Evolutionary conservation across 2,113 vertebrate species (phyloP).

Genomic region (Peromyscus leucopus): DNA sequence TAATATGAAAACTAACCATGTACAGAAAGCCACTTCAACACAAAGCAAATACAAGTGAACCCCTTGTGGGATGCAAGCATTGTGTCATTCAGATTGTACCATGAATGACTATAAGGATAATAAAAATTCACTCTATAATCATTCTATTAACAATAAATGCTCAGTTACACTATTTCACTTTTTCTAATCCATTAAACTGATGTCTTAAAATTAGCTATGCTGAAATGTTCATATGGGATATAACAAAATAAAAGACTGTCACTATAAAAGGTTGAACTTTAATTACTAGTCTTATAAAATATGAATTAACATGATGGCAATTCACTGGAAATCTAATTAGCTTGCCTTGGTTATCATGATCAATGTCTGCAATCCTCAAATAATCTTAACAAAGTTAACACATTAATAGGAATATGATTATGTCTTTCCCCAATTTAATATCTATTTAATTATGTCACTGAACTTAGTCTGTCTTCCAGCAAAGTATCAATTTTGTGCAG

Average conservation of each 20-base stretch:
- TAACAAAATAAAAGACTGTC: slow-evolving; percentile 80
- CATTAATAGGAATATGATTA: slow-evolving; percentile 86
- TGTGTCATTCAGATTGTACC: slow-evolving; percentile 68
- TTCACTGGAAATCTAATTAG: slow-evolving; percentile 88
- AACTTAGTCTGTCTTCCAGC: slow-evolving; percentile 81
- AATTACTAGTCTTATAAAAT: slow-evolving; percentile 89
- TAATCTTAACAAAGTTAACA: slow-evolving; percentile 85
- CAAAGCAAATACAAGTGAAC: slow-evolving; percentile 54
- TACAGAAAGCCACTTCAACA: slow-evolving; percentile 58
- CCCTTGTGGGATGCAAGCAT: neutral
- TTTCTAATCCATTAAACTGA: slow-evolving; percentile 80
- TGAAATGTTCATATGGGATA: slow-evolving; percentile 81
- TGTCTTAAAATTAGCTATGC: slow-evolving; percentile 84
- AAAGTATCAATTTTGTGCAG: slow-evolving; percentile 78
- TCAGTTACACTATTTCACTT: slow-evolving; percentile 70
- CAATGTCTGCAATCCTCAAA: slow-evolving; percentile 80
- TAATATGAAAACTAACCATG: slow-evolving; percentile 63
- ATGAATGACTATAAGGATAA: slow-evolving; percentile 65
- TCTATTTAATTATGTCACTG: slow-evolving; percentile 83
- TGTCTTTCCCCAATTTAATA: slow-evolving; percentile 77
- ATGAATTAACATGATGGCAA: slow-evolving; percentile 86
- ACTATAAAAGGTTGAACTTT: slow-evolving; percentile 83
- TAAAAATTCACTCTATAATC: slow-evolving; percentile 76
- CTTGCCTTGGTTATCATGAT: slow-evolving; percentile 82
- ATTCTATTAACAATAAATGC: slow-evolving; percentile 79